phyloP scores from a whole-genome alignment of 2,113 vertebrate species.

The Tragelaphus imberbis region DNA sequence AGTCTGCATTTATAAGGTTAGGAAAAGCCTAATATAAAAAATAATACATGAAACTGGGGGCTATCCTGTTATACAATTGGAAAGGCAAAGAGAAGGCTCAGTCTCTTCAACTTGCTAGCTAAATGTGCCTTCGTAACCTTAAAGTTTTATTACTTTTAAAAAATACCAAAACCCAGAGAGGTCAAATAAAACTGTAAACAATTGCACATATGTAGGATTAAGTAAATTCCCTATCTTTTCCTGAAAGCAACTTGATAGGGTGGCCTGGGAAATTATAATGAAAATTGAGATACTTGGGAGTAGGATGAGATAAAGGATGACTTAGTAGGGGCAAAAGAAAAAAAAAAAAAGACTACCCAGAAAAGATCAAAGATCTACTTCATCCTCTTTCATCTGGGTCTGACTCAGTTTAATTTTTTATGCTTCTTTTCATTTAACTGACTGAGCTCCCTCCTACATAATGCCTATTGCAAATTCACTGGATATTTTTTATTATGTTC shows the following conservation, averaged over 20 bases:
- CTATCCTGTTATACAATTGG: neutral
- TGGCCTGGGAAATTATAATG: neutral
- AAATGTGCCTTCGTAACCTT: neutral
- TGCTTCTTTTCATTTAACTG: neutral
- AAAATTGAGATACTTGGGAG: neutral
- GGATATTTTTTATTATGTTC: conserved; percentile 25
- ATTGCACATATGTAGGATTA: neutral
- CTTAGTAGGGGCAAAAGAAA: neutral
- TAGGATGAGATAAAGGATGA: neutral
- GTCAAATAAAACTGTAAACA: neutral
- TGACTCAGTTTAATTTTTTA: conserved; percentile 1
- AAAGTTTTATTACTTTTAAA: neutral
- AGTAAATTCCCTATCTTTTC: neutral
- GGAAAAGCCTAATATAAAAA: neutral
- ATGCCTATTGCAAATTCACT: neutral
- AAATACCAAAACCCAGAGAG: neutral
- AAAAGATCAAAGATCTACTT: neutral
- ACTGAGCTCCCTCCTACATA: neutral
- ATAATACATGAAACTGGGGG: neutral
- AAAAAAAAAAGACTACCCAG: neutral
- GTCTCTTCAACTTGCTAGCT: neutral
- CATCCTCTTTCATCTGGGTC: neutral
- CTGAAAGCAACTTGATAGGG: neutral
- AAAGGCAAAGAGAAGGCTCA: neutral
- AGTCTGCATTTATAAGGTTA: neutral